A percentile compares a stretch with the other conserved stretches of the same genome.
phyloP scores from a whole-genome alignment of 2,113 vertebrate genomes.

The Podarcis cretensis region DNA sequence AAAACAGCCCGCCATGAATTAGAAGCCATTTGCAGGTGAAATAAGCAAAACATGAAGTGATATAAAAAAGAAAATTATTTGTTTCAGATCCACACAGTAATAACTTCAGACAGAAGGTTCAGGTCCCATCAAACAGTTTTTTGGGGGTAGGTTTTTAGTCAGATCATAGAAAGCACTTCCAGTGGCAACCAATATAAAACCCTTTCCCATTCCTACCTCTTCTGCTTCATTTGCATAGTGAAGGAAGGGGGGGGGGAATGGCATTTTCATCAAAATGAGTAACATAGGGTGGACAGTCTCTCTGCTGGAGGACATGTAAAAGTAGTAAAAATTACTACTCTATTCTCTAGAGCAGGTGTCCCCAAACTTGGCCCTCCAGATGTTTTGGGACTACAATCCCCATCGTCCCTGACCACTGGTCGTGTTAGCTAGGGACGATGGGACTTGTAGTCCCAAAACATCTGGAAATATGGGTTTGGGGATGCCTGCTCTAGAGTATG shows the following conservation, averaged over 20 bases:
- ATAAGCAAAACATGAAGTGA: background rate
- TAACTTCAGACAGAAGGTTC: background rate
- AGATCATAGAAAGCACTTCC: background rate
- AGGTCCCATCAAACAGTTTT: background rate
- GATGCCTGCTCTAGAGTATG: background rate
- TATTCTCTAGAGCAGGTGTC: no score
- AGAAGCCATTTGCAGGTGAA: background rate
- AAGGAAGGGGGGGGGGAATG: background rate
- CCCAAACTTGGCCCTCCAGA: no score
- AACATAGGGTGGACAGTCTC: background rate
- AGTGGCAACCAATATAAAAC: background rate
- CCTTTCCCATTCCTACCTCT: background rate
- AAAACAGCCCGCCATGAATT: background rate
- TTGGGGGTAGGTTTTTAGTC: background rate
- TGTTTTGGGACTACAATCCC: no score
- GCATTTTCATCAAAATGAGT: background rate
- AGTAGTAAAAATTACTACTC: background rate
- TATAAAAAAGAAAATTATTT: background rate
- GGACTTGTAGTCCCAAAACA: no score
- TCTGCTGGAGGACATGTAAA: background rate
- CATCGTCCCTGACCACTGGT: no score
- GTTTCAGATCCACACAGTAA: background rate
- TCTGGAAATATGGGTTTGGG: no score
- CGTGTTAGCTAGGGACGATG: no score
- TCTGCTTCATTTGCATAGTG: background rate